Evolutionary conservation across 2,113 vertebrate species (phyloP).

Genomic region (Theropithecus gelada): DNA sequence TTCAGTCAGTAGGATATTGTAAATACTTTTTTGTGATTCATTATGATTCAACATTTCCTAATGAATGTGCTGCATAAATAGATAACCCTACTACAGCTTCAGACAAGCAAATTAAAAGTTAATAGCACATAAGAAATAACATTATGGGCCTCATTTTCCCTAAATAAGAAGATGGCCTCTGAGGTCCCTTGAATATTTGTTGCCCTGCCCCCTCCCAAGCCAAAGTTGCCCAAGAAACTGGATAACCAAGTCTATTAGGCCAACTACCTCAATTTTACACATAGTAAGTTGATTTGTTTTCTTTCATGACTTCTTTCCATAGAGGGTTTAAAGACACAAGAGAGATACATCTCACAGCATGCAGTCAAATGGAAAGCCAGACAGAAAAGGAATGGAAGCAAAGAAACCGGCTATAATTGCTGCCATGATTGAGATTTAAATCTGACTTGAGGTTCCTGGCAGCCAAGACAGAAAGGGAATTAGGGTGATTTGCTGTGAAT

Average conservation of each 20-base stretch:
- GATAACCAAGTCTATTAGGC: not conserved
- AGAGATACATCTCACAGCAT: not conserved
- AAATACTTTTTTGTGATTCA: not conserved
- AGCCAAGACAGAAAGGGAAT: not conserved
- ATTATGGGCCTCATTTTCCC: not conserved
- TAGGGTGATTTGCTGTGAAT: not conserved
- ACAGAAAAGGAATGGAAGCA: not conserved
- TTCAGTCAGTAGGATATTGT: not conserved
- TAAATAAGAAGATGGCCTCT: not conserved
- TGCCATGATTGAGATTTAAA: not conserved
- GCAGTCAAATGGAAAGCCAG: not conserved
- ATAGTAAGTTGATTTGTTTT: not conserved
- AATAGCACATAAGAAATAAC: not conserved
- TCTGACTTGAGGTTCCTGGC: constrained; percentile 37
- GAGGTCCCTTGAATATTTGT: not conserved
- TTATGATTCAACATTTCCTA: not conserved
- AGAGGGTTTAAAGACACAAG: not conserved
- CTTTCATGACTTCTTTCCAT: not conserved
- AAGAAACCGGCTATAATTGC: not conserved
- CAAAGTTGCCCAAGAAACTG: not conserved
- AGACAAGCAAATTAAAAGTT: not conserved
- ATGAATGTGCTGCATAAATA: not conserved
- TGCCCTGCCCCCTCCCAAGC: not conserved
- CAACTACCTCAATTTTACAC: not conserved
- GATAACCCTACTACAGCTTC: not conserved